These are phyloP conservation scores for Hesperophylax magnus DNA, from an alignment of 1,140 invertebrate genomes.

Conservation along the genomic window DNA sequence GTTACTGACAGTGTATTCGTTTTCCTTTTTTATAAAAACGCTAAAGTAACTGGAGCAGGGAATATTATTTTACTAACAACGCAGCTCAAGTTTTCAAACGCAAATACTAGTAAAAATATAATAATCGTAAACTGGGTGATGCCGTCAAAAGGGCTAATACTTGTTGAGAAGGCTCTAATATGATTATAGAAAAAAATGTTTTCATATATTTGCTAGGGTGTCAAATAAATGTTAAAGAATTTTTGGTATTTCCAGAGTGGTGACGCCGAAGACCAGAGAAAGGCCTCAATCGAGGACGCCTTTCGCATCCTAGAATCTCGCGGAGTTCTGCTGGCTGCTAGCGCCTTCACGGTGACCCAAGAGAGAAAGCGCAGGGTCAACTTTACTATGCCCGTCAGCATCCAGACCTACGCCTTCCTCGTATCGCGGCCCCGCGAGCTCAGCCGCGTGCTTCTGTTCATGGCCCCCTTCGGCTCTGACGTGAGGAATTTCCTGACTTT, in stretches of 20 bases:
- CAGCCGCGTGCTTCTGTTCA: slow-evolving; percentile 85
- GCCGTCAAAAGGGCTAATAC: too few species aligned
- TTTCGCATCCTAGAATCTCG: slow-evolving; percentile 53
- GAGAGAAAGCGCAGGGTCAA: slow-evolving; percentile 78
- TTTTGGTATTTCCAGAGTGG: slow-evolving; percentile 40
- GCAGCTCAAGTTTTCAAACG: too few species aligned
- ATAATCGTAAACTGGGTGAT: too few species aligned
- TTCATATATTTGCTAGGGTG: too few species aligned
- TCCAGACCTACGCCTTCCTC: slow-evolving; percentile 85
- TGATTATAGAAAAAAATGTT: too few species aligned
- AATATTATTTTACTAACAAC: too few species aligned
- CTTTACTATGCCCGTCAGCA: slow-evolving; percentile 84
- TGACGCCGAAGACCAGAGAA: slow-evolving; percentile 33
- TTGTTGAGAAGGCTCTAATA: too few species aligned
- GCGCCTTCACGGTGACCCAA: slow-evolving; percentile 79
- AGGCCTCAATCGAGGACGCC: slow-evolving; percentile 58
- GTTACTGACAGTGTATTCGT: too few species aligned
- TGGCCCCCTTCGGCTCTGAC: slow-evolving; percentile 85
- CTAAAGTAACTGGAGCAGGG: too few species aligned
- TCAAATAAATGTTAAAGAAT: neutral
- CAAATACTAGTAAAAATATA: too few species aligned
- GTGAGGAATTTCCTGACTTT: slow-evolving; percentile 65
- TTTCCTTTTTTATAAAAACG: too few species aligned
- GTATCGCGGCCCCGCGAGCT: slow-evolving; percentile 81
- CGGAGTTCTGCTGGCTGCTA: slow-evolving; percentile 78